Conservation (phyloP, 2,888 invertebrate genomes). For the Neoitamus cyanurus region DNA sequence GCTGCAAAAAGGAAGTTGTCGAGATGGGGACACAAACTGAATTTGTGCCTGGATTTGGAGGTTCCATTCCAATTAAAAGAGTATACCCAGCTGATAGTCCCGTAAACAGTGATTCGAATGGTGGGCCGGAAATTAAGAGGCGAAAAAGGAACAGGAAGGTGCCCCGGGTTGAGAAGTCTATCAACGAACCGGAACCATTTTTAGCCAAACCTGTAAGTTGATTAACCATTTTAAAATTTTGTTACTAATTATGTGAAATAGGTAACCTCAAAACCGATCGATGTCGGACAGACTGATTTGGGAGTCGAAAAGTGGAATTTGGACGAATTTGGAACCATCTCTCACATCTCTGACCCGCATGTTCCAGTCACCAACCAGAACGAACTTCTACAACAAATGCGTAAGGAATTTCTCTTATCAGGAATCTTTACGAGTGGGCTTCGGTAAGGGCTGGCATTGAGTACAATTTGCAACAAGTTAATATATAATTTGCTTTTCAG, state of each 20-base stretch:
- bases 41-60: not conserved
- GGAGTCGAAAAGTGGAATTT: too few relatives aligned
- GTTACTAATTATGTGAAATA: not conserved
- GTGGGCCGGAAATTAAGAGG: conserved; percentile 48
- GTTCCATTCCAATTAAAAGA: not conserved
- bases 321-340: too few relatives aligned
- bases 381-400: not conserved
- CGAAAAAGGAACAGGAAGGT: conserved; percentile 49
- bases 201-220: not conserved
- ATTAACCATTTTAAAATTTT: not conserved
- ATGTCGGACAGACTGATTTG: too few relatives aligned
- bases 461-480: not conserved
- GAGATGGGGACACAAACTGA: conserved; percentile 27
- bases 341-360: too few relatives aligned
- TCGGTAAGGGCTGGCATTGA: not conserved
- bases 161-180: conserved; percentile 51
- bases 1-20: conserved; percentile 17
- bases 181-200: conserved; percentile 39
- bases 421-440: not conserved
- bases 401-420: not conserved
- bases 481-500: conserved; percentile 43
- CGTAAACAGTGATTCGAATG: not conserved
- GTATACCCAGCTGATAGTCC: not conserved
- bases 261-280: not conserved
- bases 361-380: not conserved